Base-by-base conservation (phyloP, 1,140 invertebrate species). In the Gryllus bimaculatus region DNA sequence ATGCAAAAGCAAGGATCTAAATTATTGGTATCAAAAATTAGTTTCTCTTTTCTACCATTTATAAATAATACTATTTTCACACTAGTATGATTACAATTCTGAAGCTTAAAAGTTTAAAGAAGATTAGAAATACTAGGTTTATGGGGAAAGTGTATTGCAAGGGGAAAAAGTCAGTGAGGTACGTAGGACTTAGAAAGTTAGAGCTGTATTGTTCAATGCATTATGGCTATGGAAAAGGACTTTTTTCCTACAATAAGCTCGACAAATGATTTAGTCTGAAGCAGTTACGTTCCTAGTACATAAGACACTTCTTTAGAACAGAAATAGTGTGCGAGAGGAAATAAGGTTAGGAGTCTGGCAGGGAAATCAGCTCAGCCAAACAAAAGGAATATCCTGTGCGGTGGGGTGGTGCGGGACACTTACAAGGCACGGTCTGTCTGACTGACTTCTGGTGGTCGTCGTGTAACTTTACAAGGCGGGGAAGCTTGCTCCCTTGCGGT, bases 391-490 rank as follows among this genome's bases (percentile, higher is more conserved):
- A 66, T 18, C 18, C 54, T 66, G 54, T 66, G 54, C 54, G 54
- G 49, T 54, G 54, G 54, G 54, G 54, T 66, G 10, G 54, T 66
- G 54, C 78, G 48, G 8, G 47, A 78, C 66, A 74, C 54, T 73
- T 78, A 54, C 78, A 78, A 78, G 78, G 78, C 78, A 78, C 78
- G 54, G 78, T 78, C 78, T 78, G 49, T 78, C 48, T 26, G 8
- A 26, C 78, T 78, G 66, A 39, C 54, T 47, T 78, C 48, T 20
- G 54, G 26, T 78, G 54, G 21, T 49, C 54, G 78, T 74, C 21
- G 48, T 78, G 47, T 78, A 66, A 47, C 26, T 47, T 47, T 26
- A 21, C 77, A 78, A 78, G 78, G 78, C 78, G 18, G 78, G 54
- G 78, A 49, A 49, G 78, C 47, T 49, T 49, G 78, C 78, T 78